Percentiles rank a stretch among this genome's conserved stretches.
phyloP scores from a whole-genome alignment of 2,113 vertebrate genomes.

The Scatophagus argus region DNA sequence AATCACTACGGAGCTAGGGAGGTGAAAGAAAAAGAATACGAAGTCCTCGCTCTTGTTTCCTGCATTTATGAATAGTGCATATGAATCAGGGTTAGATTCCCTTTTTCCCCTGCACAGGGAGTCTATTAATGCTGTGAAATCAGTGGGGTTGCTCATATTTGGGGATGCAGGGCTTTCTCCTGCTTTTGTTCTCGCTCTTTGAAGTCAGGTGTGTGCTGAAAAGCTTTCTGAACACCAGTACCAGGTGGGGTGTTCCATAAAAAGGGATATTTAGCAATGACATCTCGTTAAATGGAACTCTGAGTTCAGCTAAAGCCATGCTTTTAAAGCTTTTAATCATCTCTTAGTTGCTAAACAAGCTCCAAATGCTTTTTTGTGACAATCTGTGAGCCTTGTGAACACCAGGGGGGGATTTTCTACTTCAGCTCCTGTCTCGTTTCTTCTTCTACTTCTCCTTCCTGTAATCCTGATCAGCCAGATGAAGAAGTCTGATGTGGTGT shows the following conservation, averaged over 20 bases:
- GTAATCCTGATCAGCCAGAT: constrained; percentile 56
- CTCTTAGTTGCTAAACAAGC: constrained; percentile 25
- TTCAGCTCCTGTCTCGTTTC: neutral
- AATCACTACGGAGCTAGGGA: constrained; percentile 65
- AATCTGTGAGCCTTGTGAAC: constrained; percentile 3
- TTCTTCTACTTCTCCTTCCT: constrained; percentile 10
- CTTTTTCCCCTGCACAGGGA: constrained; percentile 8
- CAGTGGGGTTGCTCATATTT: neutral
- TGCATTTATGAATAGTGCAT: constrained; percentile 38
- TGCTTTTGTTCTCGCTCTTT: constrained; percentile 49
- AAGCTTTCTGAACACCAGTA: neutral
- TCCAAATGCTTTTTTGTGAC: constrained; percentile 8
- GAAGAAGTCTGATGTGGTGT: constrained; percentile 45
- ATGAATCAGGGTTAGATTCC: constrained; percentile 35
- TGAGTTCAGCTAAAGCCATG: neutral
- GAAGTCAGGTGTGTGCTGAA: constrained; percentile 6
- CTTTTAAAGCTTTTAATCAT: constrained; percentile 44
- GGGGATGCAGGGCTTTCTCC: neutral
- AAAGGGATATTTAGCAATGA: constrained; percentile 10
- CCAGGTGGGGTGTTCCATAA: constrained; percentile 3
- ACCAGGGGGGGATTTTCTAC: neutral
- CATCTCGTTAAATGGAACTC: constrained; percentile 5
- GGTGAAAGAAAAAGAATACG: constrained; percentile 22
- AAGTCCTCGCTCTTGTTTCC: constrained; percentile 17
- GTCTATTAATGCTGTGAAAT: constrained; percentile 43